These are phyloP conservation scores for Percopsis transmontana DNA, from an alignment of 2,113 vertebrate species.

Conservation along the genomic window DNA sequence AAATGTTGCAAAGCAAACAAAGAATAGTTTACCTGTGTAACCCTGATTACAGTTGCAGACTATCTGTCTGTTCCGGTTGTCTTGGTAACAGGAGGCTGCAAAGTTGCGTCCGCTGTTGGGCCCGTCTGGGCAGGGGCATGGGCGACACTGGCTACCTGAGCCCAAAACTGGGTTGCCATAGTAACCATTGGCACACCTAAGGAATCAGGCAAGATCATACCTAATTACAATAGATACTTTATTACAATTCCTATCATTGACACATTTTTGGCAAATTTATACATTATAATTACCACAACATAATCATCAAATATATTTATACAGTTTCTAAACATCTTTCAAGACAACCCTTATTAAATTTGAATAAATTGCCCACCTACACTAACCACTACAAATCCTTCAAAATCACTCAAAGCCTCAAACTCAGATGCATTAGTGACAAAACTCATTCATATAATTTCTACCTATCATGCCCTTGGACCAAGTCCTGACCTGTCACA, in stretches of 20 bases:
- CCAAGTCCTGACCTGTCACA: slow-evolving; percentile 85
- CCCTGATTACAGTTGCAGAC: slow-evolving; percentile 91
- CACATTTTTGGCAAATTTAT: no score
- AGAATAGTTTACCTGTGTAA: slow-evolving; percentile 83
- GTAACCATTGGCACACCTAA: slow-evolving; percentile 86
- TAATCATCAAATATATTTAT: no score
- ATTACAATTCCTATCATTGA: no score
- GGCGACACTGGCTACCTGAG: slow-evolving; percentile 85
- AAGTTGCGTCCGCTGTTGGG: slow-evolving; percentile 87
- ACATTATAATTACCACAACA: neutral
- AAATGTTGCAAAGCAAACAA: neutral
- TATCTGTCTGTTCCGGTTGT: slow-evolving; percentile 85
- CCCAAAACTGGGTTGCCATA: slow-evolving; percentile 88
- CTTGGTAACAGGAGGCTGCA: slow-evolving; percentile 91
- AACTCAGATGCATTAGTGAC: no score
- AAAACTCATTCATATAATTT: no score
- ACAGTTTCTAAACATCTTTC: no score
- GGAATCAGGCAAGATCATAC: neutral
- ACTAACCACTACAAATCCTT: neutral
- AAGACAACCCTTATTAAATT: no score
- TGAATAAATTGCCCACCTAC: neutral
- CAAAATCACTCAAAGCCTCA: neutral
- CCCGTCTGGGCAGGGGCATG: slow-evolving; percentile 92
- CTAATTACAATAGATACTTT: no score
- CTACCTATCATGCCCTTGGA: neutral